These are phyloP conservation scores for Micromussa lordhowensis DNA, from an alignment of 92 coral and sea anemone species.

Conservation along the genomic window DNA sequence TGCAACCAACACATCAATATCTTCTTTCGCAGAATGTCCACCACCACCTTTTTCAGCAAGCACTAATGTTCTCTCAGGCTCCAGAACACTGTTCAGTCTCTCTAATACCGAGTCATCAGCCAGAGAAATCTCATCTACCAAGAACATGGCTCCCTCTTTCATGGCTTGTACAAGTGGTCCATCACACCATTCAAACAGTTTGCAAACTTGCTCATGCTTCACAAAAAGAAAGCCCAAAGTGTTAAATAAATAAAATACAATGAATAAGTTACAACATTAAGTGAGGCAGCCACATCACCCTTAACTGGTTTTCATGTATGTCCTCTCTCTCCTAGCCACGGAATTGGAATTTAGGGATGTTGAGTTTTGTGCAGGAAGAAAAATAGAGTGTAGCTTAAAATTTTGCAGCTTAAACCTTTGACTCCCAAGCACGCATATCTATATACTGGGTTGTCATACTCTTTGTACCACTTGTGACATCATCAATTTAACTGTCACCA, in stretches of 20 bases:
- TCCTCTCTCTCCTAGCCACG: no score
- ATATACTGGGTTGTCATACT: no score
- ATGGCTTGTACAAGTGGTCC: constrained; percentile 93
- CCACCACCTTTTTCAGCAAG: constrained; percentile 95
- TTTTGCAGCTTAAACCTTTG: no score
- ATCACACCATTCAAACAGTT: constrained; percentile 97
- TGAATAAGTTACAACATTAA: no score
- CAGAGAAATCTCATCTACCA: constrained; percentile 94
- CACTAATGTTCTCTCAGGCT: constrained; percentile 95
- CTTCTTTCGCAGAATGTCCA: constrained; percentile 63
- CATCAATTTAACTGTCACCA: no score
- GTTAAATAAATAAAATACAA: not conserved
- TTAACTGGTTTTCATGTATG: no score
- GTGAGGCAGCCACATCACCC: no score
- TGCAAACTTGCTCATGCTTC: constrained; percentile 78
- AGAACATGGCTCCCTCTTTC: constrained; percentile 91
- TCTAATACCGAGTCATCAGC: constrained; percentile 99
- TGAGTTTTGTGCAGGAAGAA: no score
- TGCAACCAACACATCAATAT: constrained; percentile 82
- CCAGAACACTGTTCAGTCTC: constrained; percentile 95
- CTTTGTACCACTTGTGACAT: no score
- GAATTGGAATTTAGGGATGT: no score
- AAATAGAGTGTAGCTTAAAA: not conserved
- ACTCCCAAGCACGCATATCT: no score
- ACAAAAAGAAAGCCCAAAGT: not conserved